phyloP scores from a whole-genome alignment of 2,113 vertebrate species.

The Malurus elegans region DNA sequence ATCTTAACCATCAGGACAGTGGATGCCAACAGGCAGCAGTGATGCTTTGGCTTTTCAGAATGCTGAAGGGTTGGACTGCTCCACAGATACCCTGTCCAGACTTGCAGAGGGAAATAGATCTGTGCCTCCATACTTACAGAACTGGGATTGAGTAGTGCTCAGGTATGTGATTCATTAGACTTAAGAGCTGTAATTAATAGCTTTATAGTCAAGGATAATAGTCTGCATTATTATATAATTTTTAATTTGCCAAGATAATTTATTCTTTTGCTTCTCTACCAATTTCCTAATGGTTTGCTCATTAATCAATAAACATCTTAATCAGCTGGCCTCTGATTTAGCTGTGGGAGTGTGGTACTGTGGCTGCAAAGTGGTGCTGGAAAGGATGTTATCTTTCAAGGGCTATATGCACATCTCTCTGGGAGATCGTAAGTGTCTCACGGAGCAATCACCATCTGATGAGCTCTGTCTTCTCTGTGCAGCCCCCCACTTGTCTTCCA shows the following conservation, averaged over 20 bases:
- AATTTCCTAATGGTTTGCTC: neutral
- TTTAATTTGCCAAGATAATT: neutral
- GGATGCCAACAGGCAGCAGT: neutral
- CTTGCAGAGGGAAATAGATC: neutral
- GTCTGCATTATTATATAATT: neutral
- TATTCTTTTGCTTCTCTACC: neutral
- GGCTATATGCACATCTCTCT: neutral
- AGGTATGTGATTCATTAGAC: neutral
- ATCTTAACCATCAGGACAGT: neutral
- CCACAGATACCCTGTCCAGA: neutral
- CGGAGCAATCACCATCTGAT: neutral
- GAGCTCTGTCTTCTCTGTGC: neutral
- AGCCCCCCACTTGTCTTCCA: neutral
- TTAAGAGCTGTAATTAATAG: neutral
- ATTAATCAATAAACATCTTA: neutral
- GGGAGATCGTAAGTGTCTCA: neutral
- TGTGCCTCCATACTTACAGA: neutral
- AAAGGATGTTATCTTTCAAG: neutral
- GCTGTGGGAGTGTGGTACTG: neutral
- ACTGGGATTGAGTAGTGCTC: neutral
- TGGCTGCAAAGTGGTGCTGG: neutral
- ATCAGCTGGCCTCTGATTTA: neutral
- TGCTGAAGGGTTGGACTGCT: neutral
- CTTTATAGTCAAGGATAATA: neutral
- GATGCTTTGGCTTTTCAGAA: neutral